Conservation (phyloP, 2,113 vertebrate genomes). For the Caloenas nicobarica region DNA sequence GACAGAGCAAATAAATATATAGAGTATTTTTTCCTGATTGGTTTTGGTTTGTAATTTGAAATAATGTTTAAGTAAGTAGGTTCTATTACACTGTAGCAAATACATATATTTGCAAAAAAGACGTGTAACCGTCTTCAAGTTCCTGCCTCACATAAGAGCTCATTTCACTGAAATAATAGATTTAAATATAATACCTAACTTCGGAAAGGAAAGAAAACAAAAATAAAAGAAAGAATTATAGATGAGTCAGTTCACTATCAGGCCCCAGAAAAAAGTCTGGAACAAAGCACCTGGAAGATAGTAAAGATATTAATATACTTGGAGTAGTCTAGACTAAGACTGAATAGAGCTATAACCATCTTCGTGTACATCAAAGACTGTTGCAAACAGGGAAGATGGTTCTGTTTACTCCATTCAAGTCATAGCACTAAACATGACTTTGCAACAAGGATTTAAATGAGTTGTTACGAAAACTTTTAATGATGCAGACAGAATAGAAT, state of each 20-base stretch:
- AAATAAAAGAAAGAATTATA: neutral
- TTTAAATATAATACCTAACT: neutral
- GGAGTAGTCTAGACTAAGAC: neutral
- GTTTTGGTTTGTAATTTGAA: neutral
- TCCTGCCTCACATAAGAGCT: neutral
- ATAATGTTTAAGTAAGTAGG: neutral
- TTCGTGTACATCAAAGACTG: neutral
- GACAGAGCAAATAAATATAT: neutral
- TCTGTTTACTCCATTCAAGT: neutral
- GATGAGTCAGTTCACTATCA: neutral
- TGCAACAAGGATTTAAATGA: neutral
- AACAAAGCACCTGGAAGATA: neutral
- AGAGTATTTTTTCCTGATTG: neutral
- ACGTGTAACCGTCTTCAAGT: neutral
- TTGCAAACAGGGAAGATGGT: neutral
- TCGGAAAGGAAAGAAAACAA: neutral
- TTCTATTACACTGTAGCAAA: neutral
- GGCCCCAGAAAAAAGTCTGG: neutral
- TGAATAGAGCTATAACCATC: neutral
- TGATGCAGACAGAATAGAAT: neutral
- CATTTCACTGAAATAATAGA: neutral
- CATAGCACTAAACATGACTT: neutral
- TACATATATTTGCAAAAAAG: neutral
- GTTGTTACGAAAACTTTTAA: neutral
- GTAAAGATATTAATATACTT: neutral